Base-by-base conservation (phyloP, 2,113 vertebrate genomes). In the Ellobius talpinus region DNA sequence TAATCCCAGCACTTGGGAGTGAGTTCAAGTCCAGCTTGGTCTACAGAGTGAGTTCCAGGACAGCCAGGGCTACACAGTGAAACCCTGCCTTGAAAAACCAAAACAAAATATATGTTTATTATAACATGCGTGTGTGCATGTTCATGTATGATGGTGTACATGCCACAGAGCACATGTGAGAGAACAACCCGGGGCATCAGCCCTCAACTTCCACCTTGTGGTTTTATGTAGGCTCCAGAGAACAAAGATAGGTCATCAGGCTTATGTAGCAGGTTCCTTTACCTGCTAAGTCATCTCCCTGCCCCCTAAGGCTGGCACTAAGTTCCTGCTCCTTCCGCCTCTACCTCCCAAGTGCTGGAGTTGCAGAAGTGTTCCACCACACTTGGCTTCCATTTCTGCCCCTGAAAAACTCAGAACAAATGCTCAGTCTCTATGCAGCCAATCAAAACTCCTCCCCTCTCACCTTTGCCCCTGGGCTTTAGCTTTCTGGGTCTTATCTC, bases 351-450 rank as follows among this genome's bases (percentile, higher is more conserved):
- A 85, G 82, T 70, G 65, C 65, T 52, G 10, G 63, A 24, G 31
- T 68, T 14, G 31, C 45, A 26, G 31, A 31, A 45, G 45, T 33
- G 17, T 11, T 14, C 21, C 31, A 7, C 19, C 45, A 68, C 45
- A 50, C 65, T 50, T 16, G 19, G 45, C 63, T 50, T 66, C 85
- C 65, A 50, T 50, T 29, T 36, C 85, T 36, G 45, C 45, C 65
- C 65, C 47, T 47, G 23, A 29, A 50, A 63, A 77, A 31, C 79
- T 52, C 65, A 39, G 85, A 96, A 81, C 68, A n/a, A 94, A 93
- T 66, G 65, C 17, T 23, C 86, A 39, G 29, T 65, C 82, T 93
- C 90, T 90, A 55, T 42, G 29, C 52, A 50, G 31, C 73, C n/a
- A 84, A 42, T 39, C 36, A n/a, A 47, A 94, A 74, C 52, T 42